phyloP scores from a whole-genome alignment of 2,113 vertebrate species.

The Aegithalos caudatus region DNA sequence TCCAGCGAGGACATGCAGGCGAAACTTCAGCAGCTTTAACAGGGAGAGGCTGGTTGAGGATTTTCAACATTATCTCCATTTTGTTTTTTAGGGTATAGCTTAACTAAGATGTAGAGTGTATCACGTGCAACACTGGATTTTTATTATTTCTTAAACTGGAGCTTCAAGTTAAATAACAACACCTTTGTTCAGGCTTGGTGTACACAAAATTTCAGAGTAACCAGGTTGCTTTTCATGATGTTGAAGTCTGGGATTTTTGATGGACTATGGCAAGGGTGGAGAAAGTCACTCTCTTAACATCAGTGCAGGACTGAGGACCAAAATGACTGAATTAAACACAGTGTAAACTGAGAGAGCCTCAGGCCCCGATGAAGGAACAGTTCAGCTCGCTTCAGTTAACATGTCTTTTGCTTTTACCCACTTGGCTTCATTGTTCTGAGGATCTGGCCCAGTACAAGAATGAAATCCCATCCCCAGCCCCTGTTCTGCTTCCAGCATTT shows the following conservation, averaged over 20 bases:
- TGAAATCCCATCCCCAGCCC: background rate
- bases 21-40: background rate
- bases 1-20: background rate
- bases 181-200: background rate
- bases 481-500: background rate
- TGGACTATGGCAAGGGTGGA: background rate
- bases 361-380: conserved; percentile 6
- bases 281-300: background rate
- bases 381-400: conserved; percentile 37
- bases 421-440: background rate
- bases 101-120: background rate
- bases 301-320: background rate
- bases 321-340: background rate
- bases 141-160: background rate
- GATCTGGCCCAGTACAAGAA: background rate
- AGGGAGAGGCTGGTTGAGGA: background rate
- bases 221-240: background rate
- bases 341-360: background rate
- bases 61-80: background rate
- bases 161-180: background rate
- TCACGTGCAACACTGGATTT: background rate
- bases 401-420: conserved; percentile 38
- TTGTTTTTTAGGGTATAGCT: background rate
- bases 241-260: background rate
- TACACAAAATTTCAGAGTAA: background rate